A percentile compares a stretch with the other conserved stretches of the same genome.
Evolutionary conservation across 1,140 invertebrate species (phyloP).

Genomic region (Dreissena polymorpha): DNA sequence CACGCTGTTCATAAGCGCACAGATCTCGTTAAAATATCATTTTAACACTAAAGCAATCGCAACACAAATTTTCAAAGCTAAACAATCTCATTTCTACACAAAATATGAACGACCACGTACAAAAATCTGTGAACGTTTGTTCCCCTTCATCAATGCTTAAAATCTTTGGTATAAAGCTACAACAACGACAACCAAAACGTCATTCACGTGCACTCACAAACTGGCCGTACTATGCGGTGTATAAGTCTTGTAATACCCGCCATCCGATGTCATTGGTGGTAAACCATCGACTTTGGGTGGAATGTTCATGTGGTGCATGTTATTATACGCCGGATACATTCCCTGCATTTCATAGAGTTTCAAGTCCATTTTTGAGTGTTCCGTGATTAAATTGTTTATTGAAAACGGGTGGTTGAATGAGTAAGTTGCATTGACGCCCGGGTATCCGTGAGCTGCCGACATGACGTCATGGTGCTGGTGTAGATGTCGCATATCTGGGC

Average conservation of each 20-base stretch:
- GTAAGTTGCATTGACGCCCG: conserved; percentile 69
- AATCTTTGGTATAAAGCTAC: conserved; percentile 31
- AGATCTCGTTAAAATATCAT: too few species aligned
- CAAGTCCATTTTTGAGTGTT: conserved; percentile 76
- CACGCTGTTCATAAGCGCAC: too few species aligned
- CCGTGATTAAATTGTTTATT: conserved; percentile 83
- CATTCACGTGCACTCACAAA: conserved; percentile 60
- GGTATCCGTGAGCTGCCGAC: conserved; percentile 61
- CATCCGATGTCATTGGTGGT: conserved; percentile 59
- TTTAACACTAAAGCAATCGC: too few species aligned
- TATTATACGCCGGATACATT: conserved; percentile 71
- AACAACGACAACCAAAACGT: not conserved
- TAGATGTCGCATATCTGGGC: conserved; percentile 80
- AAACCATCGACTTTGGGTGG: conserved; percentile 64
- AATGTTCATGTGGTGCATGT: conserved; percentile 72
- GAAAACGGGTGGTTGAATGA: conserved; percentile 90
- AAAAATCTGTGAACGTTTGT: too few species aligned
- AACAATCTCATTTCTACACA: not conserved
- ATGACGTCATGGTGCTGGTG: conserved; percentile 80
- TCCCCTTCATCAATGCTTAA: not conserved
- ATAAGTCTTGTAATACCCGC: conserved; percentile 75
- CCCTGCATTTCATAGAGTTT: conserved; percentile 76
- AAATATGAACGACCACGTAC: not conserved
- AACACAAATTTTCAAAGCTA: not conserved
- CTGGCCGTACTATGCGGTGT: conserved; percentile 75